Percentiles rank a stretch among this genome's conserved stretches.
These are phyloP conservation scores for Resseliella maxima DNA, from an alignment of 2,888 invertebrate genomes.

Conservation along the genomic window DNA sequence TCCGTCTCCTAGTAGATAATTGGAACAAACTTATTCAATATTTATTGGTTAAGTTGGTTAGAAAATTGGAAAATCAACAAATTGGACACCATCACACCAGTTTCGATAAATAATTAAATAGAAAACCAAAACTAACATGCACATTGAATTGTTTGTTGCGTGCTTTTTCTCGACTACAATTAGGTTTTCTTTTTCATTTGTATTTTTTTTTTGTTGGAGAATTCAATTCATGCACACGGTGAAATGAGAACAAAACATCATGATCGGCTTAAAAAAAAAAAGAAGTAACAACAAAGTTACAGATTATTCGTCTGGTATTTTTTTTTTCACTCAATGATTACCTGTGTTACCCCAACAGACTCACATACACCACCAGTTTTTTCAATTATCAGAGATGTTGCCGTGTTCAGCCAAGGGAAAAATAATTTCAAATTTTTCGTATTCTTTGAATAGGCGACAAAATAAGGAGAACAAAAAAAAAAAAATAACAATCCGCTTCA, in stretches of 20 bases:
- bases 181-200: not conserved
- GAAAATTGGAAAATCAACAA: not conserved
- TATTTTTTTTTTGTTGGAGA: not conserved
- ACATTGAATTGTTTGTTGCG: not conserved
- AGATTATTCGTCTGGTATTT: not conserved
- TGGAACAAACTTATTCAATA: not conserved
- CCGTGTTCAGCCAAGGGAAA: not conserved
- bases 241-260: not conserved
- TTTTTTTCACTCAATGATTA: not conserved
- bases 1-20: not conserved
- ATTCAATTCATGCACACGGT: not conserved
- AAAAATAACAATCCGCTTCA: not conserved
- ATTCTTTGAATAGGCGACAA: not conserved
- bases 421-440: not conserved
- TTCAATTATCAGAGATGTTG: slow-evolving; percentile 10
- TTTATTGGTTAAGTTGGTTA: not conserved
- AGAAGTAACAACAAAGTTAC: not conserved
- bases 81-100: not conserved
- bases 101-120: slow-evolving; percentile 8
- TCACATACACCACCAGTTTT: not conserved
- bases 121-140: not conserved
- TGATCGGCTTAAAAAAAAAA: not conserved
- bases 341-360: not conserved
- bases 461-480: not conserved
- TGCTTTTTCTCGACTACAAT: not conserved